A percentile compares a stretch with the other conserved stretches of the same genome.
phyloP scores from a whole-genome alignment of 1,140 invertebrate species.

The Manduca sexta region DNA sequence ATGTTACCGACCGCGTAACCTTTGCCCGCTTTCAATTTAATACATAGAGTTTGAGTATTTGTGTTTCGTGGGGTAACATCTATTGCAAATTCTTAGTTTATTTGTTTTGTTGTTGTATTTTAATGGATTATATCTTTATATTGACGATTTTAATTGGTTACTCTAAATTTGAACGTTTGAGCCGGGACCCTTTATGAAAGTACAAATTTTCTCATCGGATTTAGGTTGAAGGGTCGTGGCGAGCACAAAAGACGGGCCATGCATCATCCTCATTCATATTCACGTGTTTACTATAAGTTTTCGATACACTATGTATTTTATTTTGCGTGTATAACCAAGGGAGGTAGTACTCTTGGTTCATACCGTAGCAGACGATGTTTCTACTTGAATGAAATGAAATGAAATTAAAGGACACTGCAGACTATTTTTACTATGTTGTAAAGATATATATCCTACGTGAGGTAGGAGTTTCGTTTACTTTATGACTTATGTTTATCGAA shows the following conservation, averaged over 20 bases:
- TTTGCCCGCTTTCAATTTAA: no score
- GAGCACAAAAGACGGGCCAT: slow-evolving; percentile 47
- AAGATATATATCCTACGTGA: slow-evolving; percentile 5
- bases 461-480: slow-evolving; percentile 2
- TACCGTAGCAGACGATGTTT: not conserved
- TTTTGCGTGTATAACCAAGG: slow-evolving; percentile 22
- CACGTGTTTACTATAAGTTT: not conserved
- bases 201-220: slow-evolving; percentile 65
- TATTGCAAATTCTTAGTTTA: slow-evolving; percentile 38
- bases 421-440: slow-evolving; percentile 16
- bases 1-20: slow-evolving; percentile 27
- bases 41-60: slow-evolving; percentile 54
- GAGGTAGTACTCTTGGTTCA: not conserved
- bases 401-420: slow-evolving; percentile 2
- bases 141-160: slow-evolving; percentile 46
- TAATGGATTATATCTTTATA: slow-evolving; percentile 66
- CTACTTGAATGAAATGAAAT: not conserved
- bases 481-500: slow-evolving; percentile 44
- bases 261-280: slow-evolving; percentile 30
- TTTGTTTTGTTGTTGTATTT: slow-evolving; percentile 69
- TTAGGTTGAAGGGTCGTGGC: slow-evolving; percentile 51
- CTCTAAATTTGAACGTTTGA: not conserved
- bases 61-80: slow-evolving; percentile 37
- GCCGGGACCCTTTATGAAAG: slow-evolving; percentile 45
- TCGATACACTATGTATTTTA: slow-evolving; percentile 15